phyloP scores from a whole-genome alignment of 2,113 vertebrate genomes.

The Oreotragus oreotragus region DNA sequence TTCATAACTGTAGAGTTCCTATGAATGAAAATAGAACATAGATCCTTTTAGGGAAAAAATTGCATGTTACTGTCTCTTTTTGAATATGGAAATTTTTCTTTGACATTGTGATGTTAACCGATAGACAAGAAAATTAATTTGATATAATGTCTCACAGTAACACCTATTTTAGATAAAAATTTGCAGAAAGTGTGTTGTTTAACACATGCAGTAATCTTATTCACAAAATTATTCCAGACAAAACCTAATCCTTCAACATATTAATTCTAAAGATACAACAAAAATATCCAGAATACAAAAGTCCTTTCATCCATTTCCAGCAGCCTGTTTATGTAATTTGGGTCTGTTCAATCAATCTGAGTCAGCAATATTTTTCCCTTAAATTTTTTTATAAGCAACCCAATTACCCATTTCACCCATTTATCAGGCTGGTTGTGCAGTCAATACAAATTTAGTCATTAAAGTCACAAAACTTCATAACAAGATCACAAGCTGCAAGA shows the following conservation, averaged over 20 bases:
- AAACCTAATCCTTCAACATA: not conserved
- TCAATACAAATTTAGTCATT: not conserved
- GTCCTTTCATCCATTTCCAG: not conserved
- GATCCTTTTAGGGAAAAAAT: not conserved
- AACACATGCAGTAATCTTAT: not conserved
- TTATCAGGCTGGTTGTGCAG: not conserved
- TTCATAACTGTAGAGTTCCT: not conserved
- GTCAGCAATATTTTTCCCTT: conserved; percentile 47
- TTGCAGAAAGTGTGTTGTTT: not conserved
- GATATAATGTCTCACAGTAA: not conserved
- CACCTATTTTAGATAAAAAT: conserved; percentile 8
- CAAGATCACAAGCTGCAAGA: not conserved
- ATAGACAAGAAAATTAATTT: conserved; percentile 38
- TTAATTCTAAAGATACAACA: not conserved
- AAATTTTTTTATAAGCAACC: conserved; percentile 34
- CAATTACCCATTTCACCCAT: conserved; percentile 27
- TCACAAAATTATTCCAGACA: not conserved
- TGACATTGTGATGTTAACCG: not conserved
- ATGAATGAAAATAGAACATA: not conserved
- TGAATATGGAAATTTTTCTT: conserved; percentile 15
- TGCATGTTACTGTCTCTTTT: not conserved
- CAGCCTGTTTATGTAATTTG: not conserved
- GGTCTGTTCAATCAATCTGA: not conserved
- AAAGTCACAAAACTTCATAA: conserved; percentile 29
- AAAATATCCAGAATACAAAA: not conserved